phyloP scores from a whole-genome alignment of 2,113 vertebrate genomes.

The Excalfactoria chinensis region DNA sequence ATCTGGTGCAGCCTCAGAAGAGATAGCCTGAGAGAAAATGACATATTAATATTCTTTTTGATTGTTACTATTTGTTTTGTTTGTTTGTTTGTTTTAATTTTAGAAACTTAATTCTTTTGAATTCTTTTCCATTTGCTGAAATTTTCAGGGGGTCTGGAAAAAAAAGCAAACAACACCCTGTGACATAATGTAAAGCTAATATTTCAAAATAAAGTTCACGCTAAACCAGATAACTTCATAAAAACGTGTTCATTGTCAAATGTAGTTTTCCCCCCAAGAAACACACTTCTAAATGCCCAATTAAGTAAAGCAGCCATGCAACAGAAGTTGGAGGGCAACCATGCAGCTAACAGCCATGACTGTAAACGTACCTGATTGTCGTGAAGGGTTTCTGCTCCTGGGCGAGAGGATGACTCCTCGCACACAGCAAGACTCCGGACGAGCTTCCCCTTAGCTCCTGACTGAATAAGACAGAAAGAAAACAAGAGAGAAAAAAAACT shows the following conservation, averaged over 20 bases:
- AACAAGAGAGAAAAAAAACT: constrained; percentile 32
- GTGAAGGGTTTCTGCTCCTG: constrained; percentile 77
- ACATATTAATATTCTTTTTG: constrained; percentile 71
- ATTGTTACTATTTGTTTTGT: constrained; percentile 40
- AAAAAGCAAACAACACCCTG: constrained; percentile 82
- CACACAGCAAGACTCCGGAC: constrained; percentile 90
- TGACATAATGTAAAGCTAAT: constrained; percentile 68
- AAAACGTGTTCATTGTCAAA: background rate
- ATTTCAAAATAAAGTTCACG: constrained; percentile 52
- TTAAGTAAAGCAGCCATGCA: constrained; percentile 63
- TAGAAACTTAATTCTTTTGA: constrained; percentile 82
- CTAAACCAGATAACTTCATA: constrained; percentile 59
- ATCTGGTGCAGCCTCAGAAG: constrained; percentile 75
- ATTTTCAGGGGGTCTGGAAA: constrained; percentile 86
- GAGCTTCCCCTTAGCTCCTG: constrained; percentile 89
- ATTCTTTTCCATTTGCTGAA: constrained; percentile 84
- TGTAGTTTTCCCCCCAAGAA: constrained; percentile 26
- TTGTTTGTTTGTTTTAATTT: constrained; percentile 39
- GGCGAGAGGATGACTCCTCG: constrained; percentile 83
- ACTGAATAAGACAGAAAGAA: constrained; percentile 76
- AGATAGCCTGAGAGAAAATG: constrained; percentile 75
- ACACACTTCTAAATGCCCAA: constrained; percentile 7
- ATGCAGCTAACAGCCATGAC: constrained; percentile 64
- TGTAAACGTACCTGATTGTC: constrained; percentile 83
- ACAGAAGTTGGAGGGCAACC: constrained; percentile 23